These are phyloP conservation scores for Orcinus orca DNA, from an alignment of 2,113 vertebrate species.

Conservation along the genomic window DNA sequence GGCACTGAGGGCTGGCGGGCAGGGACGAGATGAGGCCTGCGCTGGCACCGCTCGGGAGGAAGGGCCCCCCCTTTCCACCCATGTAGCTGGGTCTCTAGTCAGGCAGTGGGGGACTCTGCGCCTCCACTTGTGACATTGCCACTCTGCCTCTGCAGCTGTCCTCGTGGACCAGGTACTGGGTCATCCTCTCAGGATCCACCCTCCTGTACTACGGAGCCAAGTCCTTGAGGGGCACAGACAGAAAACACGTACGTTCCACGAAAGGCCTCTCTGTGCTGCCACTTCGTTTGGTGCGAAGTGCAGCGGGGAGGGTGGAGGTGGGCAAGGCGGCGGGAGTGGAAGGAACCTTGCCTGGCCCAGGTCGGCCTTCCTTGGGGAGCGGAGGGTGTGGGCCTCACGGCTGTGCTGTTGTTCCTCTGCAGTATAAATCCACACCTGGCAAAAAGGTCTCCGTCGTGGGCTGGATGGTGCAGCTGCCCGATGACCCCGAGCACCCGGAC, in stretches of 20 bases:
- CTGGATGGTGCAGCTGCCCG: conserved; percentile 96
- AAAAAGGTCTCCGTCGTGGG: conserved; percentile 94
- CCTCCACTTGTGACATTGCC: rapidly evolving
- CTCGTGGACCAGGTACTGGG: conserved; percentile 93
- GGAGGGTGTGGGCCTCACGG: background rate
- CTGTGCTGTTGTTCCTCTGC: conserved; percentile 34
- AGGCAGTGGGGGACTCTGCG: background rate
- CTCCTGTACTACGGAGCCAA: conserved; percentile 94
- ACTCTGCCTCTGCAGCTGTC: conserved; percentile 80
- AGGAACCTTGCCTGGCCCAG: background rate
- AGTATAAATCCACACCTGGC: conserved; percentile 95
- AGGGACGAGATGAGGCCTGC: background rate
- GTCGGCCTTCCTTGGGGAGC: background rate
- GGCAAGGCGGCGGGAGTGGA: background rate
- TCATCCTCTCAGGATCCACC: conserved; percentile 91
- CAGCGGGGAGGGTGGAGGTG: background rate
- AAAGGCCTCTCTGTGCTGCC: background rate
- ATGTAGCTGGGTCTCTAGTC: background rate
- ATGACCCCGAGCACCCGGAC: conserved; percentile 93
- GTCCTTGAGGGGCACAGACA: conserved; percentile 93
- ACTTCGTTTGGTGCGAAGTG: background rate
- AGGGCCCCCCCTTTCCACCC: background rate
- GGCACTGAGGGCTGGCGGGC: background rate
- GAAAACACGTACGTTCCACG: conserved; percentile 90
- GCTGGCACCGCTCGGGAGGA: rapidly evolving